phyloP scores from a whole-genome alignment of 1,140 invertebrate genomes.

The Holotrichia oblita region DNA sequence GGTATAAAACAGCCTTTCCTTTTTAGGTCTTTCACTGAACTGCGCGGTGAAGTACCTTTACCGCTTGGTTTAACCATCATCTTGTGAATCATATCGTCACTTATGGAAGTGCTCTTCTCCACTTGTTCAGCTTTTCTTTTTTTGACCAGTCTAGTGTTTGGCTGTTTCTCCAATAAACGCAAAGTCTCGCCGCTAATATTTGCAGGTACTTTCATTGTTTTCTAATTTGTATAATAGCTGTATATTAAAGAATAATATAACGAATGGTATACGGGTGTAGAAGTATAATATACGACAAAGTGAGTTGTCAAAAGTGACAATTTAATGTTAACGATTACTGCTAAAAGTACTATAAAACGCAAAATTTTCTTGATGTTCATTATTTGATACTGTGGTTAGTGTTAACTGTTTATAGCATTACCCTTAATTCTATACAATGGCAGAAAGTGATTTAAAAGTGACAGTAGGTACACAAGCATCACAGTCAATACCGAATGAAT shows the following conservation, averaged over 20 bases:
- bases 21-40: not conserved
- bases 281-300: not conserved
- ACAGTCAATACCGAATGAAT: too few species aligned
- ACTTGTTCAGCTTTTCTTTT: slow-evolving; percentile 24
- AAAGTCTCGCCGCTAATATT: not conserved
- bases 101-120: slow-evolving; percentile 22
- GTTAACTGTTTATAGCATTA: too few species aligned
- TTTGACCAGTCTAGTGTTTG: slow-evolving; percentile 23
- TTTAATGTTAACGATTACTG: not conserved
- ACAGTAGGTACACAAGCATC: too few species aligned
- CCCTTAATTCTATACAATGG: too few species aligned
- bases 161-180: slow-evolving; percentile 6
- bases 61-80: not conserved
- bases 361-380: too few species aligned
- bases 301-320: not conserved
- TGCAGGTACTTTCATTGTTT: not conserved
- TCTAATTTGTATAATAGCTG: not conserved
- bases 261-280: not conserved
- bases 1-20: slow-evolving; percentile 23
- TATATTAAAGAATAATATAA: not conserved
- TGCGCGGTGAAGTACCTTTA: not conserved
- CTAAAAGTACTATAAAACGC: too few species aligned
- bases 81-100: not conserved
- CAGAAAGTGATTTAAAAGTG: too few species aligned
- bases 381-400: too few species aligned